phyloP scores from a whole-genome alignment of 2,797 vertebrate species.

The Myiothlypis coronata region DNA sequence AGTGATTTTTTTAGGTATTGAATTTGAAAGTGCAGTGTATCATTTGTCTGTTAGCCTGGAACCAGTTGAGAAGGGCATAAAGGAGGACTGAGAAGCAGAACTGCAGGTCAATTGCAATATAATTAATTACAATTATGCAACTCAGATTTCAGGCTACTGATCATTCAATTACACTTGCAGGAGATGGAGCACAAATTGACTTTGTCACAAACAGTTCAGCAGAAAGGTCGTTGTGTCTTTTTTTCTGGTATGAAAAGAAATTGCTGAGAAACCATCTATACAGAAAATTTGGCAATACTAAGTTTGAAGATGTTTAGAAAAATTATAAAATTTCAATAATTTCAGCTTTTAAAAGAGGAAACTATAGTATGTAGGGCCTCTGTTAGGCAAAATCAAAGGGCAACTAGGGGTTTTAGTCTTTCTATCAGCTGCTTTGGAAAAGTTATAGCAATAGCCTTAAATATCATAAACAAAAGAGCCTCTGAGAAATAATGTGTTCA shows the following conservation, averaged over 20 bases:
- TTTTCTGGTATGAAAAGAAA: neutral
- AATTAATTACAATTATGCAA: constrained; percentile 68
- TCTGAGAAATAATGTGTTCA: neutral
- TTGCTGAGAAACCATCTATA: neutral
- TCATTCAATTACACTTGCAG: constrained; percentile 52
- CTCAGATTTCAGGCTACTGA: constrained; percentile 45
- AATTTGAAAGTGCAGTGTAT: neutral
- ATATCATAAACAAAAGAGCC: neutral
- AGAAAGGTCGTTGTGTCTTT: constrained; percentile 32
- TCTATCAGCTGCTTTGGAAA: neutral
- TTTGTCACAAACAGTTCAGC: constrained; percentile 46
- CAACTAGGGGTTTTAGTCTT: neutral
- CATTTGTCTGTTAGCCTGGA: neutral
- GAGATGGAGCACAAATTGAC: constrained; percentile 47
- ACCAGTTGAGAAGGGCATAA: constrained; percentile 37
- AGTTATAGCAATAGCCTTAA: neutral
- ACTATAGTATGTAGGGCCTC: neutral
- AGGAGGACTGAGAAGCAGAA: constrained; percentile 38
- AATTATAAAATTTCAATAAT: neutral
- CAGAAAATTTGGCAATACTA: neutral
- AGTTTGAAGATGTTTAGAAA: neutral
- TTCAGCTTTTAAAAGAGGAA: neutral
- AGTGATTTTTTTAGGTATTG: neutral
- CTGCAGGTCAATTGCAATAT: constrained; percentile 30
- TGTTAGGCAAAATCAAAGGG: neutral